A percentile compares a stretch with the other conserved stretches of the same genome.
Evolutionary conservation across 2,113 vertebrate species (phyloP).

Genomic region (Cervus canadensis): DNA sequence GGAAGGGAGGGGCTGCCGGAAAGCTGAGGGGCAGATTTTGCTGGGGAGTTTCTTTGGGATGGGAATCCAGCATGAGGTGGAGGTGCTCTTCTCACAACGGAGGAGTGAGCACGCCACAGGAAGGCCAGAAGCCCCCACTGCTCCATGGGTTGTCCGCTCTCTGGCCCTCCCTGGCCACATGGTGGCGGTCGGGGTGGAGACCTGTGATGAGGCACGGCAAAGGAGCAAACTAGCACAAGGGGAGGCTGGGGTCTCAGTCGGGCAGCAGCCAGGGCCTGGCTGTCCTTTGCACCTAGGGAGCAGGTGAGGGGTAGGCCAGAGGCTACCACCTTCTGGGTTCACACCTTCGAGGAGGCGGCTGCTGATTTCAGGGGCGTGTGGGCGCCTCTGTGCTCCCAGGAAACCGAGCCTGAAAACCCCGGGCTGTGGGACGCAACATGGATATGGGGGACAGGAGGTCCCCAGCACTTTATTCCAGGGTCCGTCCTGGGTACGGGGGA

Average conservation of each 20-base stretch:
- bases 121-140: neutral
- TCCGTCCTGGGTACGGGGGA: neutral
- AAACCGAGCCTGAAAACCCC: neutral
- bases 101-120: neutral
- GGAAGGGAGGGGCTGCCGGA: neutral
- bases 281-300: neutral
- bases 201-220: neutral
- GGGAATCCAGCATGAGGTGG: neutral
- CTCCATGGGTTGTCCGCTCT: neutral
- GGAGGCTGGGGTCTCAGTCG: neutral
- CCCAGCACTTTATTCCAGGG: neutral
- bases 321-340: conserved; percentile 39
- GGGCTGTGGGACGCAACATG: neutral
- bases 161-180: neutral
- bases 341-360: conserved; percentile 47
- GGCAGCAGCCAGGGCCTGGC: neutral
- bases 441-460: neutral
- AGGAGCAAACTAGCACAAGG: no score
- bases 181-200: neutral
- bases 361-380: conserved; percentile 36
- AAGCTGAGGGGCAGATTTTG: neutral
- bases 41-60: neutral
- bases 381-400: neutral
- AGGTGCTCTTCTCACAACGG: neutral
- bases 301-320: neutral